Evolutionary conservation across 2,888 invertebrate genomes (phyloP).

Genomic region (Nephrotoma guestfalica): DNA sequence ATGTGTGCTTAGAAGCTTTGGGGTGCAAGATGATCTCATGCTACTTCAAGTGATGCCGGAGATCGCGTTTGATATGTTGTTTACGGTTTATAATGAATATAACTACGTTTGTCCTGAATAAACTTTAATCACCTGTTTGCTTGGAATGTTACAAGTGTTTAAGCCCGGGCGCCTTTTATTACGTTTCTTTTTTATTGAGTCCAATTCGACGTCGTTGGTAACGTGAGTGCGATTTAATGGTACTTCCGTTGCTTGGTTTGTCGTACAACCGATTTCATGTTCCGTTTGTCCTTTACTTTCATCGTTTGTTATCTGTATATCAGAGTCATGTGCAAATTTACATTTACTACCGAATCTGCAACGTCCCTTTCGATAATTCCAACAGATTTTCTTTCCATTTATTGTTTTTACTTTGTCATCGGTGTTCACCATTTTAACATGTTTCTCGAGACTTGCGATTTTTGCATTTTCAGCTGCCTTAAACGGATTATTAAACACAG

Average conservation of each 20-base stretch:
- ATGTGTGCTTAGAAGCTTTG: neutral
- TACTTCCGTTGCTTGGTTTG: neutral
- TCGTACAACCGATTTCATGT: neutral
- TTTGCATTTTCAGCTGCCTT: constrained; percentile 74
- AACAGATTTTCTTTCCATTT: constrained; percentile 81
- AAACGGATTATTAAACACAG: constrained; percentile 75
- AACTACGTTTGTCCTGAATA: constrained; percentile 25
- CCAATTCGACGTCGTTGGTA: neutral
- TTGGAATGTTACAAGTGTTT: constrained; percentile 56
- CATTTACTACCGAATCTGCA: constrained; percentile 88
- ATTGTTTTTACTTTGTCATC: constrained; percentile 61
- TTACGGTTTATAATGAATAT: neutral
- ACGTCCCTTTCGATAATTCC: constrained; percentile 81
- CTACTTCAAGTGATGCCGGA: neutral
- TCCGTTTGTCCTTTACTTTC: neutral
- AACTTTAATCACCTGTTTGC: constrained; percentile 66
- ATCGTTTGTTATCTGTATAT: constrained; percentile 42
- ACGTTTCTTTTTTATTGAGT: constrained; percentile 33
- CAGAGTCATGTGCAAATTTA: constrained; percentile 82
- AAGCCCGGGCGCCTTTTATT: constrained; percentile 54
- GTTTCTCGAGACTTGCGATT: constrained; percentile 73
- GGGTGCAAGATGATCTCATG: neutral
- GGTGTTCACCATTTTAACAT: constrained; percentile 74
- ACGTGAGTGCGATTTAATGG: neutral
- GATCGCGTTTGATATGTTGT: neutral